These are phyloP conservation scores for Florisuga fusca DNA, from an alignment of 2,797 vertebrate species.

Conservation along the genomic window DNA sequence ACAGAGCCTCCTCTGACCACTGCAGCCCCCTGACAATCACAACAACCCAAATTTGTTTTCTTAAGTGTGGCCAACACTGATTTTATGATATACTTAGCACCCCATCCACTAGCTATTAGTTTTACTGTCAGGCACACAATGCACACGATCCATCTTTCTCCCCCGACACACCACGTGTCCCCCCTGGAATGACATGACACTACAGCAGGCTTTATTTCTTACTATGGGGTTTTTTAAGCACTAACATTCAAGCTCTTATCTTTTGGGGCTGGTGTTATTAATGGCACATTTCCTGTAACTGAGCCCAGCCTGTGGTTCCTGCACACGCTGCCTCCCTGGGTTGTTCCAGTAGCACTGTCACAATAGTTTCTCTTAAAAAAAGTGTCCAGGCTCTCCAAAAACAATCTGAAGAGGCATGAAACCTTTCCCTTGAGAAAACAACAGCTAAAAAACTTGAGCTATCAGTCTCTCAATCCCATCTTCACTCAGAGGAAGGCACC, in stretches of 20 bases:
- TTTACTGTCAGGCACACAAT: slow-evolving; percentile 76
- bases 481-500: neutral
- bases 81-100: slow-evolving; percentile 78
- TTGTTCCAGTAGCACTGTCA: slow-evolving; percentile 36
- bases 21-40: neutral
- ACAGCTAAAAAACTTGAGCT: neutral
- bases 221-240: neutral
- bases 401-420: neutral
- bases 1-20: neutral
- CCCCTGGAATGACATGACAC: slow-evolving; percentile 58
- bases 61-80: slow-evolving; percentile 53
- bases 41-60: neutral
- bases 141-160: slow-evolving; percentile 72
- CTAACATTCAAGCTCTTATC: slow-evolving; percentile 38
- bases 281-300: slow-evolving; percentile 64
- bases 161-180: slow-evolving; percentile 51
- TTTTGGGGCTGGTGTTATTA: slow-evolving; percentile 62
- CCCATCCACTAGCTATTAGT: slow-evolving; percentile 77
- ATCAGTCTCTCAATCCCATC: neutral
- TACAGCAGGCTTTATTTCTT: slow-evolving; percentile 68
- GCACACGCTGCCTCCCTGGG: neutral
- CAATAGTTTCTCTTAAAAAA: neutral
- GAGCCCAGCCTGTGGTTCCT: slow-evolving; percentile 4
- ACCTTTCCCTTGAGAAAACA: neutral
- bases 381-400: neutral